Conservation (phyloP, 2,888 invertebrate species). For the Mesodorylaimus sp. region DNA sequence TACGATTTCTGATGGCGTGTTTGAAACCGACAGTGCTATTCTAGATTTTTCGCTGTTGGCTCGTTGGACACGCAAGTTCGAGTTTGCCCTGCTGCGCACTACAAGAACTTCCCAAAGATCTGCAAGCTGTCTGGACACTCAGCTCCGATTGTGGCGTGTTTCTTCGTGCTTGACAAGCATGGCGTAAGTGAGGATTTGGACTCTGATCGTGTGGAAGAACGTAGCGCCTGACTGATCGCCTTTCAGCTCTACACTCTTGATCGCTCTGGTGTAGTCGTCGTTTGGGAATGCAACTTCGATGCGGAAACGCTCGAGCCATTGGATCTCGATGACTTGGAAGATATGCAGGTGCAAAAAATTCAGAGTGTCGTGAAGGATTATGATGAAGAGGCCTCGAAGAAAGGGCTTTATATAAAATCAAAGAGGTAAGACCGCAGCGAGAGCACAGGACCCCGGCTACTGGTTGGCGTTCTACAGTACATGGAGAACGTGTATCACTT, state of each 20-base stretch:
- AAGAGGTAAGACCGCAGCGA: slow-evolving; percentile 1
- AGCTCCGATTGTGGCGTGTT: slow-evolving; percentile 61
- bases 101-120: slow-evolving; percentile 53
- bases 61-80: slow-evolving; percentile 68
- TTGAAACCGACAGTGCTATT: slow-evolving; percentile 11
- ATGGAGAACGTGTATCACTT: slow-evolving; percentile 63
- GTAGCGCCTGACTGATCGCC: neutral
- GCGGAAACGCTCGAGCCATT: too few species aligned
- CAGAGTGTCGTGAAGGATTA: too few species aligned
- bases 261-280: too few species aligned
- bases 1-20: neutral
- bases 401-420: slow-evolving; percentile 9
- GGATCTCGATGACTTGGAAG: too few species aligned
- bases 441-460: slow-evolving; percentile 12
- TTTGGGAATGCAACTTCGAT: too few species aligned
- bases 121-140: slow-evolving; percentile 64
- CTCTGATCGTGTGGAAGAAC: neutral
- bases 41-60: slow-evolving; percentile 59
- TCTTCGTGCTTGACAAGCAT: slow-evolving; percentile 65
- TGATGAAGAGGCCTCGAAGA: too few species aligned
- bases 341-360: too few species aligned
- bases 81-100: slow-evolving; percentile 56
- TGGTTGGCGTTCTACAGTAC: slow-evolving; percentile 31
- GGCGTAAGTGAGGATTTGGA: slow-evolving; percentile 41
- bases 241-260: neutral